Evolutionary conservation across 1,140 invertebrate genomes (phyloP), one percentile per base, ranked within the genome.

Genomic region (Zaprionus ghesquierei): DNA sequence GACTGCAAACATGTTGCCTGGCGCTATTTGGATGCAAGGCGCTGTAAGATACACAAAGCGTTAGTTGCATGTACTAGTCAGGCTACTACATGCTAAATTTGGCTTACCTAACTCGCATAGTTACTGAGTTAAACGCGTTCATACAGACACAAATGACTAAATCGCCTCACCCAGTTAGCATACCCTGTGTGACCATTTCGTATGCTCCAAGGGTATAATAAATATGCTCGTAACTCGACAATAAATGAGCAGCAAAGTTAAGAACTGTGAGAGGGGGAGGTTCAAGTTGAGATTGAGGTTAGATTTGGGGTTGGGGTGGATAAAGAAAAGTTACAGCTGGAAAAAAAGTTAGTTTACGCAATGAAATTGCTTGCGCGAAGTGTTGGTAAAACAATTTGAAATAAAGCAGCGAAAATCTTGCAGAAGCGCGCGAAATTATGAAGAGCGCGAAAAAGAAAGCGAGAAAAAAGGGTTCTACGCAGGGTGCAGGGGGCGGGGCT

Each of bases 231-330:
- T 44, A 33, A 63, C 59, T 62, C 12, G 59, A 33, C 25, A 35
- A 62, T 54, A 69, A 62, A 23, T 41, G 35, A 46, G 56, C 25
- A 50, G 49, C 50, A 69, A 51, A 69, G 46, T 61, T 61, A 38
- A 29, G 15, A 51, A 60, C 44, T 29, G 1, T n/a, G 13, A 29
- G 22, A 15, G 13, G 22, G 38, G 38, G 27, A 23, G 63, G n/a
- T 41, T n/a, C 6, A 41, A 15, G n/a, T 41, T 41, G 13, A 2
- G 4, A n/a, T 5, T 64, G 54, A 18, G 33, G 54, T 56, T n/a
- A n/a, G n/a, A n/a, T n/a, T n/a, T 29, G 27, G 27, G 27, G 27
- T 29, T 29, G 27, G 9, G 5, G 12, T 25, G 22, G 12, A 22
- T 23, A 22, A 23, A 27, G 59, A 51, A 29, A 46, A 62, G 35